Base-by-base conservation (phyloP, 2,113 vertebrate species). In the Myotis brandtii region DNA sequence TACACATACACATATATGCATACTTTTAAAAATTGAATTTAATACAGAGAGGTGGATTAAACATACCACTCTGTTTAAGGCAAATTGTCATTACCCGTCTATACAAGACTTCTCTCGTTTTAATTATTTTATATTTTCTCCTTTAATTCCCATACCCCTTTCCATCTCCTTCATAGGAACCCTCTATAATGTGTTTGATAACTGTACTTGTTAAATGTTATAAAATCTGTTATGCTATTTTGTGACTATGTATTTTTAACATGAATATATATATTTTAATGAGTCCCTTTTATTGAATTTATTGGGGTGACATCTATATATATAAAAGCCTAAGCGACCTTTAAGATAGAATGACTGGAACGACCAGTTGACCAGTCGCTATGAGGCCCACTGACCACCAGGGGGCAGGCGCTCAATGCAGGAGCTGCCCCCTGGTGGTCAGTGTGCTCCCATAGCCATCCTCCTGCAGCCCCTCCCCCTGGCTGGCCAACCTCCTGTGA, bases 41-140 rank as follows among this genome's bases (percentile, higher is more conserved):
- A 72, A 18, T 67, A n/a, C 46, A 64, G 9, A 94, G 27, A 94
- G 8, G 48, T 82, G 48, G 95, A 89, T 86, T 75, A 96, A 93
- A 91, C 46, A 70, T 46, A 92, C 1, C 67, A 37, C 46, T 79
- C 70, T 40, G 2, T 96, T 95, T 93, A 96, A 94, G 66, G 40
- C n/a, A 93, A 64, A 34, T 86, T 85, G 72, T 89, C 14, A 84
- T 32, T 23, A 87, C 17, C 32, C 48, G 13, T 92, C 62, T 88
- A 9, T 48, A 34, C 52, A 91, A 96, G 9, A 1, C 27, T 96
- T 91, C 72, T 88, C 30, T 93, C n/a, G 12, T 86, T 95, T 87
- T 34, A 67, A 72, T 66, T 89, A 70, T 52, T 86, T 92, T 72
- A 56, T 83, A 91, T 73, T 77, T 88, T 37, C 30, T 77, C 12